These are phyloP conservation scores for Apis mellifera DNA, from an alignment of 1,140 invertebrate species.

Conservation along the genomic window DNA sequence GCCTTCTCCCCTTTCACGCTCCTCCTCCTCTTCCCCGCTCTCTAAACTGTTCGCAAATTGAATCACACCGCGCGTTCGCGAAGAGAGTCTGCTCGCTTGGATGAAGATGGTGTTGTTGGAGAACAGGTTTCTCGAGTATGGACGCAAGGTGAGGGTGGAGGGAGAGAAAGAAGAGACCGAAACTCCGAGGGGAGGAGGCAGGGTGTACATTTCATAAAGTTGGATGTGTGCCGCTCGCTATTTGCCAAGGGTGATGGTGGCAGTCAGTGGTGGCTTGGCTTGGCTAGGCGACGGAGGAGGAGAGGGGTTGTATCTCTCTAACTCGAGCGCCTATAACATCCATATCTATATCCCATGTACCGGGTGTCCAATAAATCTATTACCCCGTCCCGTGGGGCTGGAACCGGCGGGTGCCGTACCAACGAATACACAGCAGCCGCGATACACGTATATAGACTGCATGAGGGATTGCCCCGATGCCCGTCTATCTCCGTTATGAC, in stretches of 20 bases:
- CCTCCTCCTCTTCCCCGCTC: neutral
- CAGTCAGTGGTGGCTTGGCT: slow-evolving; percentile 39
- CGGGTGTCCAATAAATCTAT: slow-evolving; percentile 80
- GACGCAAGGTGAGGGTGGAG: neutral
- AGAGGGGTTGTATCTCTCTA: slow-evolving; percentile 68
- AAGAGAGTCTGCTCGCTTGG: neutral
- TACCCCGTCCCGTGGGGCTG: slow-evolving; percentile 74
- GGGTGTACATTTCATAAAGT: slow-evolving; percentile 68
- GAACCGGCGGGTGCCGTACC: slow-evolving; percentile 57
- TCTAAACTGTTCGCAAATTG: neutral
- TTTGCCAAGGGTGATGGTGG: slow-evolving; percentile 54
- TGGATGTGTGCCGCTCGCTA: slow-evolving; percentile 69
- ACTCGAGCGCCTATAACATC: slow-evolving; percentile 72
- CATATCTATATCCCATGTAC: slow-evolving; percentile 77
- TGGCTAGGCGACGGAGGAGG: slow-evolving; percentile 34
- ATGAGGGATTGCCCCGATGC: slow-evolving; percentile 72
- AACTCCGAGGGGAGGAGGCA: neutral
- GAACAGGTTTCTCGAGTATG: neutral
- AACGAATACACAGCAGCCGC: slow-evolving; percentile 45
- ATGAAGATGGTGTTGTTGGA: neutral
- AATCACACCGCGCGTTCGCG: neutral
- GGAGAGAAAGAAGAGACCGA: too few relatives aligned
- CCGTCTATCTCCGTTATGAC: slow-evolving; percentile 75
- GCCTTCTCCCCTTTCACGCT: slow-evolving; percentile 9
- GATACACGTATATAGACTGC: slow-evolving; percentile 43